Base-by-base conservation (phyloP, 2,797 vertebrate genomes). In the Picus viridis region DNA sequence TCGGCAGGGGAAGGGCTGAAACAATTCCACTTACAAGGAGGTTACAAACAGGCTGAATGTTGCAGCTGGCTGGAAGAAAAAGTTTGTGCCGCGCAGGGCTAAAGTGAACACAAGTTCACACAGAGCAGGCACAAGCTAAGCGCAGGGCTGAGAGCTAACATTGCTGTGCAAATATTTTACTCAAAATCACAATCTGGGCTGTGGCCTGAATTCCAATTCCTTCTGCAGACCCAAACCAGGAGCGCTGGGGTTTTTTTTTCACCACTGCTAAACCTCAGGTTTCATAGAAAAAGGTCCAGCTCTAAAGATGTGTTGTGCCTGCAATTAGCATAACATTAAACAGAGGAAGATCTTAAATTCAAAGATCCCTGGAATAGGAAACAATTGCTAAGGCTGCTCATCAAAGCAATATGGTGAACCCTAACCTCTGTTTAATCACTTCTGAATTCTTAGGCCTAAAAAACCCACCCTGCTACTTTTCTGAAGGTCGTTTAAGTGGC, bases 11-110 rank as follows among this genome's bases (percentile, higher is more conserved):
- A 97, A 97, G 97, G 95, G 72, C 96, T 88, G 93, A 97, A 97
- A 98, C 97, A 97, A 97, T 98, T 97, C 97, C 82, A 97, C 96
- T 97, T 97, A 95, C 96, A 95, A 88, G 93, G 92, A 97, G 85
- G 93, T 94, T 96, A 92, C 83, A 97, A 97, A 97, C 94, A 94
- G 76, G 81, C 89, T 93, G 88, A 87, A 74, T 93, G 67, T 89
- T 96, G 94, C 95, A 97, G 93, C 87, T 94, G 93, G 79, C 93
- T 97, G 92, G 94, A 97, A 95, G 96, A 96, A 97, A 96, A 94
- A 74, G 89, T 91, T 69, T 92, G 74, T 91, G 54, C 59, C 96
- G 87, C 62, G 32, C 41, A 79, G 91, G 81, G 72, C 89, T 72
- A 90, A 95, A 95, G 95, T 96, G 96, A 97, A 94, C 70, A 79